Evolutionary conservation across 1,140 invertebrate genomes (phyloP), one percentile per base, ranked within the genome.

Genomic region (Chelonus insularis): DNA sequence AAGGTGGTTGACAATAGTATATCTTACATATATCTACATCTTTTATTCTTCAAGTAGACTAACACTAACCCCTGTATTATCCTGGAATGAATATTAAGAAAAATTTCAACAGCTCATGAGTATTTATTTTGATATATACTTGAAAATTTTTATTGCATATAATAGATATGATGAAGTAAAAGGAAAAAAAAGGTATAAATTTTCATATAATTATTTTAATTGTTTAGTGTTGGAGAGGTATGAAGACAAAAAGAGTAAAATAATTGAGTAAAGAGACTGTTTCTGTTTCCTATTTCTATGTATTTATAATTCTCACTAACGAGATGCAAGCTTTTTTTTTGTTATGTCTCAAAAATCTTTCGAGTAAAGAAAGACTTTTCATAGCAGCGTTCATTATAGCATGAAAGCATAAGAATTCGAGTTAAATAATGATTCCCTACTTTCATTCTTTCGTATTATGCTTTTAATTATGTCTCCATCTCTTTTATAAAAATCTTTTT

Each of bases 1-100:
- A 50, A 64, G 69, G 64, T 62, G 64, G 50, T 45, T 65, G 60
- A 74, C 72, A 78, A 76, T 74, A 61, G 68, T 62, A 56, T 67
- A 23, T 60, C 58, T 60, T 60, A 50, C 21, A 48, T 36, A 32
- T 48, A 34, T 57, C 45, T n/a, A n/a, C n/a, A n/a, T n/a, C n/a
- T n/a, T n/a, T n/a, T n/a, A n/a, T n/a, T n/a, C n/a, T n/a, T n/a
- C n/a, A n/a, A n/a, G n/a, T n/a, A n/a, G n/a, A n/a, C n/a, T n/a
- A n/a, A n/a, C n/a, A n/a, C n/a, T n/a, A n/a, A n/a, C n/a, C n/a
- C n/a, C n/a, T n/a, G n/a, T n/a, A n/a, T n/a, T n/a, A n/a, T n/a
- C n/a, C n/a, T n/a, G n/a, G n/a, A n/a, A n/a, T n/a, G n/a, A n/a
- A n/a, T n/a, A n/a, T n/a, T n/a, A n/a, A n/a, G n/a, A n/a, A n/a